Evolutionary conservation across 2,888 invertebrate species (phyloP).

Genomic region (Leptodirus hochenwartii): DNA sequence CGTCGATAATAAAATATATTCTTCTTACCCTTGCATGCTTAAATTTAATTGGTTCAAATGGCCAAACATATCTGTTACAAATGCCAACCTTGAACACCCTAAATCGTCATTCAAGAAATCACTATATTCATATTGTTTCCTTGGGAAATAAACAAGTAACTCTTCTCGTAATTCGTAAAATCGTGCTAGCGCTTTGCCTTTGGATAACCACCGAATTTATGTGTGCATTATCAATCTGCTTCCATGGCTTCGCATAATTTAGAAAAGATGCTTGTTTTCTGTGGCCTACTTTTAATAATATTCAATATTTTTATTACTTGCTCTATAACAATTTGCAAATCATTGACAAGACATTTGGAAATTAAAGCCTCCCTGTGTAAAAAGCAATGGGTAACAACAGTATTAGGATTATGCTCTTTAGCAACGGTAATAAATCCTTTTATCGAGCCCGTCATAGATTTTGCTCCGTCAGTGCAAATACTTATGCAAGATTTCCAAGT

Average conservation of each 20-base stretch:
- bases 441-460: neutral
- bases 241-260: no score
- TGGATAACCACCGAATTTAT: slow-evolving; percentile 1
- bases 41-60: slow-evolving; percentile 1
- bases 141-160: neutral
- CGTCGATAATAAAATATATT: neutral
- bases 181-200: neutral
- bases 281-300: no score
- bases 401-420: neutral
- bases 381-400: slow-evolving; percentile 2
- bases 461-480: slow-evolving; percentile 1
- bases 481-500: neutral
- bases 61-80: neutral
- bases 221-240: no score
- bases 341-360: neutral
- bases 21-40: neutral
- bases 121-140: neutral
- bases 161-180: slow-evolving; percentile 2
- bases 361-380: slow-evolving; percentile 1
- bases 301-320: neutral
- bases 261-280: no score
- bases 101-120: neutral
- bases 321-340: slow-evolving; percentile 1
- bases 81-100: slow-evolving; percentile 1
- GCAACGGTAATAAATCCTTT: neutral